phyloP scores from a whole-genome alignment of 2,797 vertebrate species.

The Etheostoma perlongum region DNA sequence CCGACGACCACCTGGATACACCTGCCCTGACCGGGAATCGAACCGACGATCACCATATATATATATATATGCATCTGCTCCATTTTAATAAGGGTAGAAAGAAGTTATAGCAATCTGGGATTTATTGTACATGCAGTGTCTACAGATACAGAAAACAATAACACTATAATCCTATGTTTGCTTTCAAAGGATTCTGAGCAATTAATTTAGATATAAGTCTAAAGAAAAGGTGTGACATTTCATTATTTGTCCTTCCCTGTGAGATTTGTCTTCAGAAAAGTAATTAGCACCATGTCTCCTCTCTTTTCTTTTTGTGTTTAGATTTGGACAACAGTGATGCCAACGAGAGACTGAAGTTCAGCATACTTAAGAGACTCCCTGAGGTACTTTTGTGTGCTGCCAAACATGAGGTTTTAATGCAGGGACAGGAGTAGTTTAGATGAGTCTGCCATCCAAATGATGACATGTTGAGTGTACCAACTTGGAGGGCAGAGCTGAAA shows the following conservation, averaged over 20 bases:
- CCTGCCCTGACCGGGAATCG: no score
- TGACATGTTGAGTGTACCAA: background rate
- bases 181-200: background rate
- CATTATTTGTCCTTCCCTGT: background rate
- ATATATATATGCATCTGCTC: no score
- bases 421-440: background rate
- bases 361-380: constrained; percentile 91
- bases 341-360: constrained; percentile 92
- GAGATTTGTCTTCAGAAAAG: constrained; percentile 11
- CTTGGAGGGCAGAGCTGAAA: background rate
- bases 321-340: constrained; percentile 84
- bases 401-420: constrained; percentile 5
- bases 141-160: background rate
- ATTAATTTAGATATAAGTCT: background rate
- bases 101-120: background rate
- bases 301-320: constrained; percentile 37
- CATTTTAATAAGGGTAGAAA: background rate
- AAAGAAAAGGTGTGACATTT: background rate
- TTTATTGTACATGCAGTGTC: constrained; percentile 2
- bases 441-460: background rate
- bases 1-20: no score
- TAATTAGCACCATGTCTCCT: constrained; percentile 8
- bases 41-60: no score
- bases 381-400: constrained; percentile 81
- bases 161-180: constrained; percentile 4